Base-by-base conservation (phyloP, 2,113 vertebrate genomes). In the Pelecanoides urinatrix region DNA sequence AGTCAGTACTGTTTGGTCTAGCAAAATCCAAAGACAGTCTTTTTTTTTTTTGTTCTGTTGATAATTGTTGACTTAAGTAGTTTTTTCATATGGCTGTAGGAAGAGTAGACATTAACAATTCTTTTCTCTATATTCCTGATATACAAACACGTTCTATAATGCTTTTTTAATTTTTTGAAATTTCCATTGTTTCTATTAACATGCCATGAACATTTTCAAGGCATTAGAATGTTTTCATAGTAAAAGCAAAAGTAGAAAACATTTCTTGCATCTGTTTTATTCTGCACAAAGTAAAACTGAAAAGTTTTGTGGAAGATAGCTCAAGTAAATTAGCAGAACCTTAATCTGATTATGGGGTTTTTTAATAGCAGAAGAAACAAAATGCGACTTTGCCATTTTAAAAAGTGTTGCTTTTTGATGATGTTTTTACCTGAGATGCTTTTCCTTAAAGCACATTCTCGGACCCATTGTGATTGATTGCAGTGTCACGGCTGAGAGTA, bases 111-210 rank as follows among this genome's bases (percentile, higher is more conserved):
- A 1, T 70, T 38, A 63, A 19, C n/a, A 74, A 15, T 29, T 78
- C 9, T 81, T 75, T 59, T 70, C 26, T 81, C 16, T 81, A 2
- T 55, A 2, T 89, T 58, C 13, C 16, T n/a, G 22, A 7, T 47
- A 34, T 7, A 55, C 3, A 81, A 18, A 76, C 27, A 45, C 0
- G 0, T 49, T 70, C 45, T 62, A 1, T 59, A 73, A 62, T 34
- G 6, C 11, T 45, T 63, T 47, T 38, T 38, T 10, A 29, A 29
- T 22, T 44, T 84, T 79, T 17, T 45, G 0, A 3, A 15, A 55
- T 63, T 92, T 86, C 8, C 12, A 8, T 52, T 67, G 26, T 88
- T 93, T 85, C 9, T 59, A 0, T 66, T 73, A 88, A 55, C 16
- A 32, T 25, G 15, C 32, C 11, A 22, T n/a, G 13, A 81, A 73